These are phyloP conservation scores for Scomber japonicus DNA, from an alignment of 2,113 vertebrate species.

Conservation along the genomic window DNA sequence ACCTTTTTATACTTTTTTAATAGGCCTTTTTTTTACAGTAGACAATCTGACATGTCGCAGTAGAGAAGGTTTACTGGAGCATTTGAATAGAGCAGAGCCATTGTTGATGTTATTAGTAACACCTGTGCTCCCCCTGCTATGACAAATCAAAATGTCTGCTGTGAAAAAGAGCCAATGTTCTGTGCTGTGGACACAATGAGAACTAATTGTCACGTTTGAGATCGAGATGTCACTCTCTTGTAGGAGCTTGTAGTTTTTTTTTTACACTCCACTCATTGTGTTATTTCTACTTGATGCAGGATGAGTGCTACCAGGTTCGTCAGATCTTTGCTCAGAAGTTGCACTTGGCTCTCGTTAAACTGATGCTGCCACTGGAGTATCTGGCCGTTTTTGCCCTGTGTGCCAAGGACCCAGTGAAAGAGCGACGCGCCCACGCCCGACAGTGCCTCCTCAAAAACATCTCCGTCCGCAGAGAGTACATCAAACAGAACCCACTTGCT, in stretches of 20 bases:
- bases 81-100: no score
- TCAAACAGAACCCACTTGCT: slow-evolving; percentile 96
- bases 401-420: slow-evolving; percentile 99
- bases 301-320: slow-evolving; percentile 98
- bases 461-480: slow-evolving; percentile 96
- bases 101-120: background rate
- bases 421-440: slow-evolving; percentile 95
- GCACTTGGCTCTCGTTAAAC: slow-evolving; percentile 95
- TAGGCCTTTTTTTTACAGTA: background rate
- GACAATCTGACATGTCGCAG: background rate
- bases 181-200: no score
- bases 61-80: background rate
- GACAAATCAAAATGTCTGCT: background rate
- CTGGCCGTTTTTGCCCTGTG: slow-evolving; percentile 98
- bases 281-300: slow-evolving; percentile 76
- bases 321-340: slow-evolving; percentile 99
- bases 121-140: background rate
- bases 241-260: background rate
- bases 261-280: background rate
- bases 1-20: background rate
- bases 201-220: no score
- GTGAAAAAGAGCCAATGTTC: background rate
- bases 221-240: background rate
- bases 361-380: slow-evolving; percentile 96
- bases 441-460: slow-evolving; percentile 99